A percentile compares a stretch with the other conserved stretches of the same genome.
These are phyloP conservation scores for Ecliptopera silaceata DNA, from an alignment of 2,888 invertebrate genomes.

Conservation along the genomic window DNA sequence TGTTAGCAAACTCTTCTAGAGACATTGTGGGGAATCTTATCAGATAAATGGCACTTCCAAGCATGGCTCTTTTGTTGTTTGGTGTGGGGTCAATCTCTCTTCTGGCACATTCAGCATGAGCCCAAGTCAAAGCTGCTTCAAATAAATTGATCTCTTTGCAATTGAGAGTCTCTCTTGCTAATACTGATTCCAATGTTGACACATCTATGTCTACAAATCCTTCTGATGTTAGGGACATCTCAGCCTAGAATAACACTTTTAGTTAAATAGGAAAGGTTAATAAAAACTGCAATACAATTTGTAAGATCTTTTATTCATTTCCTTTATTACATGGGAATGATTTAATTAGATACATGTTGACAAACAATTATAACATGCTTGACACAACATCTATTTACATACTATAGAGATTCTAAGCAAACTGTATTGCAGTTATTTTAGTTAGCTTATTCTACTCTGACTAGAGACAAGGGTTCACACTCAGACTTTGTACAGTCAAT, in stretches of 20 bases:
- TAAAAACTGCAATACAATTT: constrained; percentile 84
- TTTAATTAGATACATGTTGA: constrained; percentile 56
- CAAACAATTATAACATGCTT: constrained; percentile 58
- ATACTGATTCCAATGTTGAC: constrained; percentile 94
- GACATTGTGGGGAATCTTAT: constrained; percentile 97
- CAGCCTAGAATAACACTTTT: constrained; percentile 86
- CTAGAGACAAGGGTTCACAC: constrained; percentile 44
- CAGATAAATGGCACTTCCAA: constrained; percentile 91
- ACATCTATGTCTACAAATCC: constrained; percentile 98
- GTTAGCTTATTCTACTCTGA: constrained; percentile 45
- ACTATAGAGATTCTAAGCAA: constrained; percentile 51
- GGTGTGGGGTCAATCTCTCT: constrained; percentile 92
- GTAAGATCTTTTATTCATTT: constrained; percentile 72
- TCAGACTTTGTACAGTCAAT: constrained; percentile 32
- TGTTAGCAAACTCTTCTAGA: constrained; percentile 95
- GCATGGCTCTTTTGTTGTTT: constrained; percentile 89
- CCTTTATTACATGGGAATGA: constrained; percentile 55
- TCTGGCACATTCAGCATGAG: constrained; percentile 93
- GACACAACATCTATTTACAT: constrained; percentile 56
- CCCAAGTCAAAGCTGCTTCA: constrained; percentile 97
- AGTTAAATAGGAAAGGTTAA: constrained; percentile 54
- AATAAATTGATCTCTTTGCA: constrained; percentile 96
- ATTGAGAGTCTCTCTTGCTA: constrained; percentile 96
- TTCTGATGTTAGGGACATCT: constrained; percentile 97
- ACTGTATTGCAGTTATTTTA: constrained; percentile 77